Base-by-base conservation (phyloP, 1,140 invertebrate species). In the Eciton burchellii region DNA sequence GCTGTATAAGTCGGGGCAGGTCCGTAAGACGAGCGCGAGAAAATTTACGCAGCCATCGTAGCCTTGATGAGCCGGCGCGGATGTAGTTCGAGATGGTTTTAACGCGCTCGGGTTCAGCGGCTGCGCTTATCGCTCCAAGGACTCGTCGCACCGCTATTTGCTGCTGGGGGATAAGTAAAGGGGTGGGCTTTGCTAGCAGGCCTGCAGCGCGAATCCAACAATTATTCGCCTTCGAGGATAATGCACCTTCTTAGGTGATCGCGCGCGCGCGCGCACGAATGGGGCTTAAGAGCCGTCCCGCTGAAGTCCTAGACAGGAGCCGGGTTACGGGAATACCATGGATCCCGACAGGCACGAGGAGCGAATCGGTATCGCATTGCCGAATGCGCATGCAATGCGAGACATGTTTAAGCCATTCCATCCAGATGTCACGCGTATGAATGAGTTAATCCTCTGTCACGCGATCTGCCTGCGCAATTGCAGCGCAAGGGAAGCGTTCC, bases 161-260 rank as follows among this genome's bases (percentile, higher is more conserved):
- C 29, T 35, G 43, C 66, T 65, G 57, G 21, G 24, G 29, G 45
- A 14, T 21, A 45, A 77, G 68, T 56, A 72, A n/a, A n/a, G 29
- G 45, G 8, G 45, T 0, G 14, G n/a, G 16, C 35, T 14, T 43
- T n/a, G 26, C 45, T 12, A 12, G 12, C n/a, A 9, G 59, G 26
- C 26, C 16, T 41, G n/a, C 21, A 63, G 70, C 47, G 82, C 43
- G 71, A 87, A 88, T 81, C 68, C 54, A 70, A 71, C 35, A 88
- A 88, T 87, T 88, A 87, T 84, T 49, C 35, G 35, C 57, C 57
- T 54, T 29, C 43, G 49, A 54, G 43, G 82, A 57, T 76, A 71
- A 84, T 88, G 76, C 86, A 76, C 26, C 66, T 68, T 74, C 84
- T 86, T 87, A 86, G 72, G 62, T 26, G 73, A 19, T 72, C 43